phyloP scores from a whole-genome alignment of 1,140 invertebrate genomes.

The Archivesica marissinica region DNA sequence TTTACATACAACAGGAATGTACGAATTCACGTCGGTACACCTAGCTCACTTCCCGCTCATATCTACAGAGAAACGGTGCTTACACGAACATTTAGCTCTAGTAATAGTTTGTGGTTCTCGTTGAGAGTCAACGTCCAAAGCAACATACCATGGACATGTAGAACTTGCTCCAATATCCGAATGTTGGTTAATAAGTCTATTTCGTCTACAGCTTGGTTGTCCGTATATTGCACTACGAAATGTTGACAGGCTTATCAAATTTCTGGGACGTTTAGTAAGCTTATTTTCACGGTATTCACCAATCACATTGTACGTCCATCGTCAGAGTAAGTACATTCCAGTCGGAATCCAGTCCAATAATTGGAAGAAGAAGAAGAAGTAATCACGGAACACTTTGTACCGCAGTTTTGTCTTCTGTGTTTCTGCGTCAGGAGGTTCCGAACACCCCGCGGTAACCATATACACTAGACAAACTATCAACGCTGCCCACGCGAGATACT shows the following conservation, averaged over 20 bases:
- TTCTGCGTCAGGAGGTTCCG: neutral
- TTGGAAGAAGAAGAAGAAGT: too few relatives aligned
- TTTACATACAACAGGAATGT: slow-evolving; percentile 7
- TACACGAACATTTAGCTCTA: slow-evolving; percentile 34
- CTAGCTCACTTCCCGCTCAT: neutral
- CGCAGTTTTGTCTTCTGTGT: neutral
- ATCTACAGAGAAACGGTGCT: neutral
- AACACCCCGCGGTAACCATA: too few relatives aligned
- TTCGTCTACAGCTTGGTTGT: neutral
- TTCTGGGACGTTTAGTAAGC: neutral
- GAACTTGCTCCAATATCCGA: neutral
- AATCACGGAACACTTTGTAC: neutral
- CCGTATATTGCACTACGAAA: neutral
- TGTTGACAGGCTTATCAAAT: neutral
- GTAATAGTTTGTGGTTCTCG: slow-evolving; percentile 1
- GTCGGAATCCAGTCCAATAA: too few relatives aligned
- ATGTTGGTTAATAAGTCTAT: neutral
- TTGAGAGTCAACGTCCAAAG: neutral
- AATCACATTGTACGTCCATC: neutral
- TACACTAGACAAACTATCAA: too few relatives aligned
- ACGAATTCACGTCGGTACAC: neutral
- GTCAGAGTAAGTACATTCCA: too few relatives aligned
- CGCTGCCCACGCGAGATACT: too few relatives aligned
- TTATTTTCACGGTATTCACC: neutral
- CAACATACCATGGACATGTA: slow-evolving; percentile 43